Evolutionary conservation across 2,797 vertebrate genomes (phyloP), one percentile per base, ranked within the genome.

Genomic region (Toxotes lorentzi): DNA sequence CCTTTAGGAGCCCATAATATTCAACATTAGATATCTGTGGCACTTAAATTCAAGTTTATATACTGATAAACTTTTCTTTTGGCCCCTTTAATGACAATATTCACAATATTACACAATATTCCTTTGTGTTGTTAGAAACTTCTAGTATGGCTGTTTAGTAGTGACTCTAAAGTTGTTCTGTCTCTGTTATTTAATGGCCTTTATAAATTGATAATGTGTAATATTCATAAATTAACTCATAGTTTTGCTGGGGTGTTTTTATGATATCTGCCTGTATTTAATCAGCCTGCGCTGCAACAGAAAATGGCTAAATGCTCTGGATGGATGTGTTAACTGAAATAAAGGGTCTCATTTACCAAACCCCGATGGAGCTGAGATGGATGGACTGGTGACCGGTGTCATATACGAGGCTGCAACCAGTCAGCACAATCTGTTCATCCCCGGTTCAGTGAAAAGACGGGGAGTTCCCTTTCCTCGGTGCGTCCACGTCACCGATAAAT

Each of bases 401-500:
- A 83, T 61, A 69, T 5, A 81, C 54, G 41, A 88, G 73, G 53
- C 83, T 76, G 87, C 91, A 85, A 92, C 89, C 92, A 93, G 92
- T 92, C 91, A 84, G 90, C 89, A 65, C 93, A 93, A 94, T 93
- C 92, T 93, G 91, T 93, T 89, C 84, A 66, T 77, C 73, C 63
- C 38, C 5, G 51, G 54, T 50, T 7, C 0, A 24, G 76, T 91
- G 92, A 94, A 93, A 93, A 41, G 89, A 89, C 5, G 71, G 91
- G 93, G 92, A 89, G 92, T 86, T 89, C 50, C 91, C 82, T 65
- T 56, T 81, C 73, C 87, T 86, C 79, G 76, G 81, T 79, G 91
- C 84, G 81, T 59, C 84, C 92, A 90, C 91, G 89, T 93, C 89
- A 92, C 90, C 86, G 87, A 92, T 91, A 94, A 93, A 93, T 93